phyloP scores from a whole-genome alignment of 2,797 vertebrate genomes.

The Myotis findleyi region DNA sequence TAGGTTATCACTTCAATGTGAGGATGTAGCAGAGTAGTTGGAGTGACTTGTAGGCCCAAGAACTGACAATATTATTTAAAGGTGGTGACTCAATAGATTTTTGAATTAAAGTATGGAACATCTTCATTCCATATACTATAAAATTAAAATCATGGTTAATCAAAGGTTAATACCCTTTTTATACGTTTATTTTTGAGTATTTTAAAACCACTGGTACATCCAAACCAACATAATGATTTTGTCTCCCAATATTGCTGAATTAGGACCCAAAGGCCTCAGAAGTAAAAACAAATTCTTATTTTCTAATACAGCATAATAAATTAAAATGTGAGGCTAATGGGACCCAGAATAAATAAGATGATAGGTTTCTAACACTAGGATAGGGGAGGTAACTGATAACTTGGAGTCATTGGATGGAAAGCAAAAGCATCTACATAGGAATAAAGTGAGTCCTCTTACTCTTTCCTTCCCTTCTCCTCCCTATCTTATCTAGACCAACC shows the following conservation, averaged over 20 bases:
- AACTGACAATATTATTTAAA: slow-evolving; percentile 48
- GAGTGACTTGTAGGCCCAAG: neutral
- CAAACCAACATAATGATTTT: slow-evolving; percentile 50
- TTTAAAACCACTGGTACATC: slow-evolving; percentile 1
- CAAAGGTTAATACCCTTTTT: slow-evolving; percentile 29
- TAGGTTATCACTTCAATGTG: neutral
- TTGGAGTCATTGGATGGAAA: slow-evolving; percentile 10
- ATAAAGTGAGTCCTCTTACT: neutral
- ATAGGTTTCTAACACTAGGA: neutral
- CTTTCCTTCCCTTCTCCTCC: neutral
- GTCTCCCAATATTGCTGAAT: slow-evolving; percentile 34
- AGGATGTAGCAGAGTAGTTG: neutral
- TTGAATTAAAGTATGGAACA: slow-evolving; percentile 31
- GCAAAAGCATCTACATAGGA: neutral
- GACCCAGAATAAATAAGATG: neutral
- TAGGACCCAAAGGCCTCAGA: slow-evolving; percentile 11
- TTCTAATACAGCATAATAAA: slow-evolving; percentile 50
- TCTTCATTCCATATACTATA: neutral
- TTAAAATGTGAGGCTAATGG: neutral
- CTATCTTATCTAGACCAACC: neutral
- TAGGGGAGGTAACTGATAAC: slow-evolving; percentile 4
- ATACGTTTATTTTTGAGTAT: slow-evolving; percentile 49
- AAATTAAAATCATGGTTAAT: neutral
- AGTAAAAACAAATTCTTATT: slow-evolving; percentile 26
- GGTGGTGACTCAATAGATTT: slow-evolving; percentile 26